Conservation (phyloP, 92 coral and sea anemone species). For the Metridium senile region DNA sequence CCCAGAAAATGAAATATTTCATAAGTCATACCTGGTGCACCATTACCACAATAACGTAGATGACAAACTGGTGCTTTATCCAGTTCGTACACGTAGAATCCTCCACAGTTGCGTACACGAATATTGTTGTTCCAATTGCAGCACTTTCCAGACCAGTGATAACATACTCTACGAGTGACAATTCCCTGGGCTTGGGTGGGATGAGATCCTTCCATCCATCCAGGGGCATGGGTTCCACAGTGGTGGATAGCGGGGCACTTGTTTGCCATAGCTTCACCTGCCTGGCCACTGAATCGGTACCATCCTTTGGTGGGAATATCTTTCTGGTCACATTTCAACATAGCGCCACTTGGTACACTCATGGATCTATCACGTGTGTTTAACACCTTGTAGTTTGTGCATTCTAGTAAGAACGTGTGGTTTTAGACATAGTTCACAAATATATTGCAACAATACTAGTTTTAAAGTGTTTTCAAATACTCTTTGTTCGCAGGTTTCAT, state of each 20-base stretch:
- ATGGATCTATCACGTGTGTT: slow-evolving; percentile 8
- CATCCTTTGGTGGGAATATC: neutral
- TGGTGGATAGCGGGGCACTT: slow-evolving; percentile 16
- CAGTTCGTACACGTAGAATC: slow-evolving; percentile 32
- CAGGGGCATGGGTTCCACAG: slow-evolving; percentile 66
- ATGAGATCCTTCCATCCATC: slow-evolving; percentile 59
- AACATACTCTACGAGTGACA: slow-evolving; percentile 43
- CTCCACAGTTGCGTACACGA: slow-evolving; percentile 47
- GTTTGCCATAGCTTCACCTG: slow-evolving; percentile 22
- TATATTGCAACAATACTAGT: neutral
- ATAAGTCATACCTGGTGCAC: neutral
- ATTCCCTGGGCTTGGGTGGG: slow-evolving; percentile 42
- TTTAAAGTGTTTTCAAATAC: too few species aligned
- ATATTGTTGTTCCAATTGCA: slow-evolving; percentile 48
- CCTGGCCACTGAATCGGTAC: slow-evolving; percentile 35
- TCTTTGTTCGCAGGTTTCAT: too few species aligned
- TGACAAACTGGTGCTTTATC: slow-evolving; percentile 7
- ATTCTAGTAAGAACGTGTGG: neutral
- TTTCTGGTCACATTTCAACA: slow-evolving; percentile 23
- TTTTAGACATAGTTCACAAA: too few species aligned
- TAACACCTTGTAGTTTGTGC: slow-evolving; percentile 1
- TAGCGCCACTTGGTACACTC: neutral
- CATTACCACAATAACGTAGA: slow-evolving; percentile 22
- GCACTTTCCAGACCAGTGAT: slow-evolving; percentile 37
- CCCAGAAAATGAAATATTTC: too few species aligned